These are phyloP conservation scores for Patella ulyssiponensis DNA, from an alignment of 2,888 invertebrate species.

Conservation along the genomic window DNA sequence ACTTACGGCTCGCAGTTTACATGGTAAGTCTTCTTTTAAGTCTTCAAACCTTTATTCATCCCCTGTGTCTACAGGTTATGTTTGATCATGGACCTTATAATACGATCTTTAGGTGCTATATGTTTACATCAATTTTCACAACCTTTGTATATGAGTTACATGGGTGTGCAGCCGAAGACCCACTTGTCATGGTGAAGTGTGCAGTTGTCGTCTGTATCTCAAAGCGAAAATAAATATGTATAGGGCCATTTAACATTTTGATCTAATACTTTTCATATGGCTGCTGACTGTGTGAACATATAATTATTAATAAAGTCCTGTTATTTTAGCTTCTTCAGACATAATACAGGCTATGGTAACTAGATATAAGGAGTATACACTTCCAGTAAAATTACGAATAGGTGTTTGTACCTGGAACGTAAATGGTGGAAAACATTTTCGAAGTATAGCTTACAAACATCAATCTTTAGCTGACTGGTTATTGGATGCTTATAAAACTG, in stretches of 20 bases:
- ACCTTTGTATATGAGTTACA: neutral
- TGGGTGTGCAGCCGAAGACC: too few relatives aligned
- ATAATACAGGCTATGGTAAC: conserved; percentile 59
- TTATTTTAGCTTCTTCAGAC: conserved; percentile 56
- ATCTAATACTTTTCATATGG: too few relatives aligned
- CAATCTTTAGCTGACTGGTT: conserved; percentile 76
- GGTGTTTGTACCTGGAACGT: conserved; percentile 98
- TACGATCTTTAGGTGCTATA: too few relatives aligned
- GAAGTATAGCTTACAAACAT: conserved; percentile 91
- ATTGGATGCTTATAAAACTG: conserved; percentile 82
- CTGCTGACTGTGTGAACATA: neutral
- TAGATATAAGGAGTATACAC: conserved; percentile 62
- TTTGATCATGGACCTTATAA: too few relatives aligned
- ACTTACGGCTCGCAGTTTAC: conserved; percentile 61
- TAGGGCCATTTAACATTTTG: too few relatives aligned
- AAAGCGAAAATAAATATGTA: too few relatives aligned
- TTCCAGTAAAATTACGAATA: conserved; percentile 77
- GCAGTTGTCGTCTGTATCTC: too few relatives aligned
- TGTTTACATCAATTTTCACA: too few relatives aligned
- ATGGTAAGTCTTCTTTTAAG: conserved; percentile 70
- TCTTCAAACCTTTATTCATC: too few relatives aligned
- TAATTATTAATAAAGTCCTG: neutral
- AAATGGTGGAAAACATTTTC: conserved; percentile 98
- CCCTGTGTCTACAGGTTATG: too few relatives aligned
- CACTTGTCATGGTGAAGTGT: too few relatives aligned